These are phyloP conservation scores for Candoia aspera DNA, from an alignment of 2,113 vertebrate genomes.

Conservation along the genomic window DNA sequence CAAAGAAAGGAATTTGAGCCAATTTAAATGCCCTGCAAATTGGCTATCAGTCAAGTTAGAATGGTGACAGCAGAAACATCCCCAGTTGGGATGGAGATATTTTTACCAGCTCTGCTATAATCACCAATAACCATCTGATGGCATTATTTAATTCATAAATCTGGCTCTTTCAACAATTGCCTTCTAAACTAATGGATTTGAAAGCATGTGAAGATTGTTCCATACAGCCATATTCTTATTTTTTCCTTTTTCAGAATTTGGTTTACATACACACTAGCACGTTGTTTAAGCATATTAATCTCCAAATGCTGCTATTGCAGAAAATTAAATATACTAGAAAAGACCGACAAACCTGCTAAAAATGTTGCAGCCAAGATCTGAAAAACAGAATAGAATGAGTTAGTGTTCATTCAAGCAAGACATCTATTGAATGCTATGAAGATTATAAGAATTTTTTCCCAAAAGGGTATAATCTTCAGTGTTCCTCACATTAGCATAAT, in stretches of 20 bases:
- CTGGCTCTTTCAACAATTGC: neutral
- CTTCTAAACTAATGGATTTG: neutral
- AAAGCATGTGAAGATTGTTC: neutral
- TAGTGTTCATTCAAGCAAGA: slow-evolving; percentile 11
- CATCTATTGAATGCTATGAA: slow-evolving; percentile 1
- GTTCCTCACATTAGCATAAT: slow-evolving; percentile 12
- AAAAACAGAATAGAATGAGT: neutral
- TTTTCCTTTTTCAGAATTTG: neutral
- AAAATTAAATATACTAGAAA: slow-evolving; percentile 9
- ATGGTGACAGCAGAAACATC: neutral
- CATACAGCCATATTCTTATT: neutral
- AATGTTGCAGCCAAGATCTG: slow-evolving; percentile 7
- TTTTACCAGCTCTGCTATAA: neutral
- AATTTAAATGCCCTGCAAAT: neutral
- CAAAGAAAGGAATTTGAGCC: neutral
- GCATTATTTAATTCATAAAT: neutral
- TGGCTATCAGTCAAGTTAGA: neutral
- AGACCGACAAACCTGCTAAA: neutral
- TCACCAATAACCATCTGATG: neutral
- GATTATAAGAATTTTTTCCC: neutral
- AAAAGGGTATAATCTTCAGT: neutral
- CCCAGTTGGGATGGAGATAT: neutral
- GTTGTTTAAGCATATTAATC: slow-evolving; percentile 4
- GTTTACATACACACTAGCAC: neutral
- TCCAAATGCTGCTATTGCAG: neutral